Conservation (phyloP, 2,888 invertebrate genomes). For the Miltochrista miniata region DNA sequence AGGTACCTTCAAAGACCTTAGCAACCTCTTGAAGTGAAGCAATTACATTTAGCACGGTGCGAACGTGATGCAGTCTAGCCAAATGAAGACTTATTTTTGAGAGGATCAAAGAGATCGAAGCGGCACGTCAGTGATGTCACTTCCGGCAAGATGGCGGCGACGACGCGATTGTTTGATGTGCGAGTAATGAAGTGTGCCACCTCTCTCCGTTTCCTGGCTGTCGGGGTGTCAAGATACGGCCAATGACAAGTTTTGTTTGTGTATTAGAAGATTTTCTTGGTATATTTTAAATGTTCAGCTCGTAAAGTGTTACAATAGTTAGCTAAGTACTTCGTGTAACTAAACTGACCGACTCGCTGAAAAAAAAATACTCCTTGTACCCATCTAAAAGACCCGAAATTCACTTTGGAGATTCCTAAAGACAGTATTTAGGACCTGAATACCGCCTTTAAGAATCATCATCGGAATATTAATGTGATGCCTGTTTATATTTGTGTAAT, state of each 20-base stretch:
- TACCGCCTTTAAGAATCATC: too few relatives aligned
- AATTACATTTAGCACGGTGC: constrained; percentile 57
- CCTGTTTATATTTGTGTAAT: too few relatives aligned
- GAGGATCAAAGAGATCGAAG: constrained; percentile 77
- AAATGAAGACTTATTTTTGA: constrained; percentile 67
- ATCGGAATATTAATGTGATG: too few relatives aligned
- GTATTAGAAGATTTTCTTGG: constrained; percentile 57
- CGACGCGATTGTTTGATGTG: constrained; percentile 80
- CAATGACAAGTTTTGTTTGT: constrained; percentile 65
- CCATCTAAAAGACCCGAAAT: too few relatives aligned
- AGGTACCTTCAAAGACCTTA: constrained; percentile 8
- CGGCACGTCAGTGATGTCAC: constrained; percentile 72
- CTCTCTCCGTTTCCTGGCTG: constrained; percentile 74
- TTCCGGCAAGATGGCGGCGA: constrained; percentile 80
- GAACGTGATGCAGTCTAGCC: constrained; percentile 48
- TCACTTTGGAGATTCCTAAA: too few relatives aligned
- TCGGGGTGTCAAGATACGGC: constrained; percentile 77
- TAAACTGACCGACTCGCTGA: too few relatives aligned
- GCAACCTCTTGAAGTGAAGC: constrained; percentile 47
- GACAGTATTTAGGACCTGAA: too few relatives aligned
- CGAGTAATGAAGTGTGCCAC: constrained; percentile 83
- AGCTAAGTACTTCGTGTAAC: too few relatives aligned
- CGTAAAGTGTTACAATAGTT: too few relatives aligned
- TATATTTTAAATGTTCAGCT: constrained; percentile 17
- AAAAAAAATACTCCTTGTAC: too few relatives aligned